Evolutionary conservation across 1,140 invertebrate species (phyloP), one percentile per base, ranked within the genome.

Genomic region (Apis laboriosa): DNA sequence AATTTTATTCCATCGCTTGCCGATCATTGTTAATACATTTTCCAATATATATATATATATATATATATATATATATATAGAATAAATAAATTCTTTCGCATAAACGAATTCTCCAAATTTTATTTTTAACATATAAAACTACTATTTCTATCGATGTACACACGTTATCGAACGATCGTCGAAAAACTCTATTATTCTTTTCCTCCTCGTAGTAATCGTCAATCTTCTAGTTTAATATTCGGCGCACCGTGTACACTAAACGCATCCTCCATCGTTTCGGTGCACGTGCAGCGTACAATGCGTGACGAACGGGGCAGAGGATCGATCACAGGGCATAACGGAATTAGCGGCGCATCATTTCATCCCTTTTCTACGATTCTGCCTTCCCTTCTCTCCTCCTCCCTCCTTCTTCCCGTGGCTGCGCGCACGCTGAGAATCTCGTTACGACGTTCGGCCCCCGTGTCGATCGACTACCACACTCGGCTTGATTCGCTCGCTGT

Each of bases 321-420:
- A 73, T 71, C 81, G 84, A 72, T 84, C 86, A 78, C 34, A 76
- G 77, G 68, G 67, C 84, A 90, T 92, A 92, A 92, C 91, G 88
- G 90, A 92, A 93, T 93, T 93, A 93, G 90, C 82, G 88, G 89
- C 89, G 88, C 90, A 90, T 92, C 90, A 88, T 92, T 92, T 92
- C 91, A 92, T 92, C 90, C 91, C 90, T 88, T 88, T 88, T 88
- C 86, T 70, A 71, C 64, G 73, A 84, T 86, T 86, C 76, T 34
- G 34, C 34, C 2, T 3, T 2, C 34, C 34, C 34, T 34, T 34
- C 34, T 34, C 34, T 12, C 68, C 80, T 12, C 75, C 56, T 55
- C 68, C 34, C 68, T 68, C 73, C 51, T 49, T 7, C 24, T 13
- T 1, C 12, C 70, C 70, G 12, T 28, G n/a, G n/a, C n/a, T 19